Conservation (phyloP, 2,113 vertebrate genomes). For the Corythornis cristatus region DNA sequence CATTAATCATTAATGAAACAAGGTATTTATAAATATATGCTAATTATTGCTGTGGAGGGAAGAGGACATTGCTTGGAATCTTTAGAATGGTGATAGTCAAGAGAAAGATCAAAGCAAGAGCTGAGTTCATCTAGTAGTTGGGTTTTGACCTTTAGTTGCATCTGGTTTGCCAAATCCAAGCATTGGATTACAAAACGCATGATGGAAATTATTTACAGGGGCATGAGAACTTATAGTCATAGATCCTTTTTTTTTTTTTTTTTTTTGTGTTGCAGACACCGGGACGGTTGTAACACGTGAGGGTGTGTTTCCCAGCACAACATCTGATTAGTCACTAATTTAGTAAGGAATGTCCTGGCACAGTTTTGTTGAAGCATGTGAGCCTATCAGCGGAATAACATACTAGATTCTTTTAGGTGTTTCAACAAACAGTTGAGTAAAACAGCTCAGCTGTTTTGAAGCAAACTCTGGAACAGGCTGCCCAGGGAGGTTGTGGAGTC, state of each 20-base stretch:
- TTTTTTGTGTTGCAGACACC: neutral
- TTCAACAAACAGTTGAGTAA: neutral
- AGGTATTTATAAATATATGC: neutral
- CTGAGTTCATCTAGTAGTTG: neutral
- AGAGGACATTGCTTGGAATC: neutral
- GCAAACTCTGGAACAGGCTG: neutral
- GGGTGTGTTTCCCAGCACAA: conserved; percentile 65
- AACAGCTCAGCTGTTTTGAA: neutral
- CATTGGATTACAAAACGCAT: conserved; percentile 65
- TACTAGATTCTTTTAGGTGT: conserved; percentile 51
- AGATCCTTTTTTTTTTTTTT: neutral
- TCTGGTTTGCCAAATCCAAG: conserved; percentile 25
- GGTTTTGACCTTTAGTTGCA: conserved; percentile 67
- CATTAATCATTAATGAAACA: neutral
- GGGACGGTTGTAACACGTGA: conserved; percentile 63
- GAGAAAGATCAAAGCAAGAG: neutral
- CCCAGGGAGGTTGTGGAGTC: no score
- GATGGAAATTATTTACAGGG: conserved; percentile 69
- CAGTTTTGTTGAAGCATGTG: conserved; percentile 46
- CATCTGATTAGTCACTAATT: conserved; percentile 76
- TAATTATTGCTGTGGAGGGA: neutral
- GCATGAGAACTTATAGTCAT: conserved; percentile 38
- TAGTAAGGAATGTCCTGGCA: conserved; percentile 72
- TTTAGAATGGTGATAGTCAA: neutral
- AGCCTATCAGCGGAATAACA: conserved; percentile 57